Conservation (phyloP, 1,140 invertebrate species). For the Drosophila tristis region DNA sequence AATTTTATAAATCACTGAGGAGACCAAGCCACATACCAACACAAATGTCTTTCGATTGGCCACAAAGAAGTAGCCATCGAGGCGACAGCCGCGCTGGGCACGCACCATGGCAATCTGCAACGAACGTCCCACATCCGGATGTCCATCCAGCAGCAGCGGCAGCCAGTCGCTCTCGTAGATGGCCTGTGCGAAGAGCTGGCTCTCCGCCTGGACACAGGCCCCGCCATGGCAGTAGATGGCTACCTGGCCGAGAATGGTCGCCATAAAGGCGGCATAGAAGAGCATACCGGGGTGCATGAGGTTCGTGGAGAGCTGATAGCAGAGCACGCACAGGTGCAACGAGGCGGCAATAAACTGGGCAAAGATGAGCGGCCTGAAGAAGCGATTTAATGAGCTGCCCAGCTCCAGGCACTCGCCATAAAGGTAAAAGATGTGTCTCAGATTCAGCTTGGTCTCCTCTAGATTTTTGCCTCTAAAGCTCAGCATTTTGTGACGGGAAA, state of each 20-base stretch:
- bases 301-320: slow-evolving; percentile 49
- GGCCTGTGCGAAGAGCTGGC: slow-evolving; percentile 12
- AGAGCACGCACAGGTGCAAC: slow-evolving; percentile 52
- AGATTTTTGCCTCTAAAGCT: slow-evolving; percentile 12
- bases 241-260: slow-evolving; percentile 43
- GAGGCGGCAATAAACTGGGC: slow-evolving; percentile 41
- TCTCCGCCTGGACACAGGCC: slow-evolving; percentile 27
- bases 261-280: slow-evolving; percentile 48
- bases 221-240: slow-evolving; percentile 58
- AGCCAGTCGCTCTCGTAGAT: slow-evolving; percentile 51
- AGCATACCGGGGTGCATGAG: slow-evolving; percentile 30
- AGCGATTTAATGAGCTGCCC: slow-evolving; percentile 20
- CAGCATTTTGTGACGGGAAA: slow-evolving; percentile 30
- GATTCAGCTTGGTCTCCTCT: slow-evolving; percentile 11
- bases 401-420: slow-evolving; percentile 22
- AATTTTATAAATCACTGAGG: not conserved
- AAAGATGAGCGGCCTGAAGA: slow-evolving; percentile 48
- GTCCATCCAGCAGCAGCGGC: not conserved
- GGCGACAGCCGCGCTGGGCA: slow-evolving; percentile 23
- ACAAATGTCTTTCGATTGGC: slow-evolving; percentile 42
- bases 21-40: slow-evolving; percentile 10
- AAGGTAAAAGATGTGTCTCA: slow-evolving; percentile 24
- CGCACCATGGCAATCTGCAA: slow-evolving; percentile 37
- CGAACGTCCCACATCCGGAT: slow-evolving; percentile 7
- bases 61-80: slow-evolving; percentile 47